Base-by-base conservation (phyloP, 37 sponge, comb jelly and placozoan genomes). In the Diacarnus erythraeanus region DNA sequence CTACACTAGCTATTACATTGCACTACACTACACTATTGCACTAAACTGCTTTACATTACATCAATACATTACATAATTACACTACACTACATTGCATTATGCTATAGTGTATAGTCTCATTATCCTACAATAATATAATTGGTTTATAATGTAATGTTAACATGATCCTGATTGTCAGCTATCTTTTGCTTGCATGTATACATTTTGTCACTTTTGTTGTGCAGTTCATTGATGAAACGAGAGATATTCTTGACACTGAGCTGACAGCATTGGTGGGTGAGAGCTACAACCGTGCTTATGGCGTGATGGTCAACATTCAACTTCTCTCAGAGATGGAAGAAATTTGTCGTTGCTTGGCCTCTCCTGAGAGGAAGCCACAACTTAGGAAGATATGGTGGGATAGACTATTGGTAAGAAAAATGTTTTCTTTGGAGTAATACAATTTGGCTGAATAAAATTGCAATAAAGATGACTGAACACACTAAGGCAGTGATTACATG, bases 291-390 rank as follows among this genome's bases (percentile, higher is more conserved):
- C 78, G 99, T 80, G 92, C 97, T 34, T 98, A 98, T 73, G 87
- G 88, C 3, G 91, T 92, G 59, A 93, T 95, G 89, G 96, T 98
- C 57, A 67, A 59, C 44, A 90, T 93, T n/a, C 99, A 98, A 73
- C 86, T 93, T 74, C 64, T 97, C 61, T 95, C 96, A 40, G 98
- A 97, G 61, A 77, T 97, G 74, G 98, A 97, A 82, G 99, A 98
- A 80, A 90, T 93, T 42, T 76, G 91, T 42, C 85, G 80, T 66
- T 95, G 87, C 66, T 84, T 93, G 40, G 57, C 64, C 17, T 64
- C 47, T 1, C 81, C 90, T 8, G 96, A 95, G 34, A 85, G 87
- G 30, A 85, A 88, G 39, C 72, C 64, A 33, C 77, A 67, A 33
- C 91, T 95, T n/a, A 69, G 75, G 80, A 30, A 86, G 71, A 83